Percentiles rank a stretch among this genome's conserved stretches.
Conservation (phyloP, 2,888 invertebrate genomes). For the Archaeoteleia sp. region DNA sequence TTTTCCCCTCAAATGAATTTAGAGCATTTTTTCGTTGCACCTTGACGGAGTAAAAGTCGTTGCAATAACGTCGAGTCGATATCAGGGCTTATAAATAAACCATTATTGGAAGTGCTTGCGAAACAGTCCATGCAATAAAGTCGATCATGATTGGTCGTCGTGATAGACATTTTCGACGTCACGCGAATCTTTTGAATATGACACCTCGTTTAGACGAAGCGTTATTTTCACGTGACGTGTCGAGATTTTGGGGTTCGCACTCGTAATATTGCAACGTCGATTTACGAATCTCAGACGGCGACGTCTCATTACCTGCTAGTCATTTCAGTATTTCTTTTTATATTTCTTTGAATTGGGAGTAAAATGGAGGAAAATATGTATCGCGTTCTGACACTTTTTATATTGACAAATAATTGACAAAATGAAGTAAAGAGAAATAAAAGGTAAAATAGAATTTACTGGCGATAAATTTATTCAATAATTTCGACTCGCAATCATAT, state of each 20-base stretch:
- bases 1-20: not conserved
- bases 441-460: no score
- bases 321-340: slow-evolving; percentile 27
- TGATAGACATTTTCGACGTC: slow-evolving; percentile 64
- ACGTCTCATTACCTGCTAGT: slow-evolving; percentile 21
- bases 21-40: no score
- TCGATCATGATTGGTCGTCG: slow-evolving; percentile 43
- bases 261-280: slow-evolving; percentile 26
- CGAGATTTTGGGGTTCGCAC: slow-evolving; percentile 26
- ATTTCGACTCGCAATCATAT: slow-evolving; percentile 14
- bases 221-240: slow-evolving; percentile 54
- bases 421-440: no score
- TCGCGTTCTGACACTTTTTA: slow-evolving; percentile 1
- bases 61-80: slow-evolving; percentile 39
- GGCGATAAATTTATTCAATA: slow-evolving; percentile 6
- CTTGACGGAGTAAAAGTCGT: slow-evolving; percentile 30
- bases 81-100: slow-evolving; percentile 50
- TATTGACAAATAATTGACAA: no score
- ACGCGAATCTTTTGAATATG: slow-evolving; percentile 64
- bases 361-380: not conserved
- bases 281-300: slow-evolving; percentile 28
- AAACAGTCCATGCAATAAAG: slow-evolving; percentile 50
- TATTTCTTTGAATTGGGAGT: not conserved
- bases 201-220: slow-evolving; percentile 70
- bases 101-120: slow-evolving; percentile 47